phyloP scores from a whole-genome alignment of 2,888 invertebrate genomes.

The Idaea biselata region DNA sequence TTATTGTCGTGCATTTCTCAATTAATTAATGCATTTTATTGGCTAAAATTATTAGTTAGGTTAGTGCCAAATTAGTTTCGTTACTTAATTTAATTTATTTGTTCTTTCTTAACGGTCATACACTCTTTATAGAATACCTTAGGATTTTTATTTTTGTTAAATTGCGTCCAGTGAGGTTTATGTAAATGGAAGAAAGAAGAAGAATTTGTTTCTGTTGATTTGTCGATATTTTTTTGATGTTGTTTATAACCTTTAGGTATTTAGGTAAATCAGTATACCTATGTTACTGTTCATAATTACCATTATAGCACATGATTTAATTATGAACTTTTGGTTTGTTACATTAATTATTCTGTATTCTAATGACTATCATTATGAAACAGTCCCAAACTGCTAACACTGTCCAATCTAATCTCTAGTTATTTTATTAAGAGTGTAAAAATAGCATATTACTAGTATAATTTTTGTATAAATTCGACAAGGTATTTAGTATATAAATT shows the following conservation, averaged over 20 bases:
- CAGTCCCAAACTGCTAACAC: too few relatives aligned
- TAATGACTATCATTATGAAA: not conserved
- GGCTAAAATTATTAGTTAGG: slow-evolving; percentile 46
- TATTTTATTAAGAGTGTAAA: not conserved
- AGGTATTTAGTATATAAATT: slow-evolving; percentile 8
- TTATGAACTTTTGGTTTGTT: not conserved
- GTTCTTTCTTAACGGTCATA: slow-evolving; percentile 23
- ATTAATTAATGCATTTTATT: slow-evolving; percentile 18
- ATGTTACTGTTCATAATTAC: too few relatives aligned
- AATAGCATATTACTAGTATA: not conserved
- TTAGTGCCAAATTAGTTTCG: slow-evolving; percentile 72
- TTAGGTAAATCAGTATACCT: too few relatives aligned
- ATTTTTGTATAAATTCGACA: slow-evolving; percentile 1
- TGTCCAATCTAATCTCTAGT: too few relatives aligned
- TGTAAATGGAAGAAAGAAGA: too few relatives aligned
- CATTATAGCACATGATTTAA: too few relatives aligned
- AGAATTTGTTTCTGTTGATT: too few relatives aligned
- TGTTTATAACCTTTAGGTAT: too few relatives aligned
- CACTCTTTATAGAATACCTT: not conserved
- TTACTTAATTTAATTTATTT: slow-evolving; percentile 74
- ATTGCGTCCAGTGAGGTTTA: too few relatives aligned
- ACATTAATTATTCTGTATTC: not conserved
- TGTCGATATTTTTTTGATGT: too few relatives aligned
- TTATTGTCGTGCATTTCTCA: slow-evolving; percentile 43
- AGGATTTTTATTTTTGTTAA: not conserved